Conservation (phyloP, 2,113 vertebrate genomes). For the Platysteira castanea region DNA sequence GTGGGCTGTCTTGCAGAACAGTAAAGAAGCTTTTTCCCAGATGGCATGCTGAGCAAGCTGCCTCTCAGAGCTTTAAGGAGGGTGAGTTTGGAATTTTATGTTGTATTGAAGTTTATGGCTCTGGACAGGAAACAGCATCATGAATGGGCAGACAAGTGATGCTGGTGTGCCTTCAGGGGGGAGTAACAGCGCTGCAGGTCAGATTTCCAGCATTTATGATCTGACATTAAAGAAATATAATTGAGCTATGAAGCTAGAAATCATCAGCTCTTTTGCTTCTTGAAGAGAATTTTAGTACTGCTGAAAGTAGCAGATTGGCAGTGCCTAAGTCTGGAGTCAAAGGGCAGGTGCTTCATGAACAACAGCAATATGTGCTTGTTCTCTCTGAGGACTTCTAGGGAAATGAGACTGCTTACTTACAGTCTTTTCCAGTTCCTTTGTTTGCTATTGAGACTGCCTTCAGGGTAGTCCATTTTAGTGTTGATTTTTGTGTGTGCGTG, state of each 20-base stretch:
- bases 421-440: not conserved
- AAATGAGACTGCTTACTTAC: not conserved
- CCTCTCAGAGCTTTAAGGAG: not conserved
- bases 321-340: not conserved
- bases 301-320: not conserved
- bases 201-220: not conserved
- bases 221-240: not conserved
- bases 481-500: not conserved
- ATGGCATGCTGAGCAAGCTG: not conserved
- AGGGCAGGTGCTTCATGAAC: not conserved
- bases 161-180: not conserved
- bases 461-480: not conserved
- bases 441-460: not conserved
- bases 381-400: not conserved
- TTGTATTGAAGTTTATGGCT: not conserved
- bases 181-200: not conserved
- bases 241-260: not conserved
- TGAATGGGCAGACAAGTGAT: not conserved
- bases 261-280: not conserved
- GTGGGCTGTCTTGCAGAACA: not conserved
- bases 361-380: not conserved
- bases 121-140: not conserved
- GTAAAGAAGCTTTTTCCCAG: not conserved
- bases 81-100: not conserved
- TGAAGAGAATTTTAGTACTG: not conserved